phyloP scores from a whole-genome alignment of 2,113 vertebrate species.

The Sprattus sprattus region DNA sequence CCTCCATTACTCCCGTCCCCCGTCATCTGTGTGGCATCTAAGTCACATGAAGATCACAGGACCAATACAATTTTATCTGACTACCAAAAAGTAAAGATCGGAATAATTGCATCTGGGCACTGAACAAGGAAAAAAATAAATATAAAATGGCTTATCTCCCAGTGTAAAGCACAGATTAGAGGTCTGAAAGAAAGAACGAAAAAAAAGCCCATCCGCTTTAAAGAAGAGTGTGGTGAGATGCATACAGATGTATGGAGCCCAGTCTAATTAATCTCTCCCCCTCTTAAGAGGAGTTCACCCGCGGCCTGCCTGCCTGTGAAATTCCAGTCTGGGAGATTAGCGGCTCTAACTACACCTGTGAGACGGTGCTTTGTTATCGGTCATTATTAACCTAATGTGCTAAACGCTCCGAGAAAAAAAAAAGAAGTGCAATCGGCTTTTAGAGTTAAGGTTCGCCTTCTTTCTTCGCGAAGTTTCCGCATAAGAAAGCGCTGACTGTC shows the following conservation, averaged over 20 bases:
- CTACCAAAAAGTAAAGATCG: slow-evolving; percentile 20
- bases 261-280: slow-evolving; percentile 19
- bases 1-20: not conserved
- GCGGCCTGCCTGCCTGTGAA: slow-evolving; percentile 5
- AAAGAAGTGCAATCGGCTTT: slow-evolving; percentile 20
- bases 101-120: slow-evolving; percentile 33
- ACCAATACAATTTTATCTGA: not conserved
- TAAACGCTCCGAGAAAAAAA: not conserved
- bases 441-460: slow-evolving; percentile 1
- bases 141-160: not conserved
- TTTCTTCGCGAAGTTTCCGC: not conserved
- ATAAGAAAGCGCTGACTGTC: slow-evolving; percentile 15
- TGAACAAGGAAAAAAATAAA: not conserved
- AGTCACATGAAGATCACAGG: not conserved
- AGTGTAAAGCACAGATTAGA: slow-evolving; percentile 14
- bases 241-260: slow-evolving; percentile 21
- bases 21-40: not conserved
- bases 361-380: slow-evolving; percentile 35
- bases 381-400: slow-evolving; percentile 38
- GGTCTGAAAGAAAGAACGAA: not conserved
- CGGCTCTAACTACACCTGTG: slow-evolving; percentile 15
- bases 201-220: slow-evolving; percentile 26
- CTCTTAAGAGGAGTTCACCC: not conserved
- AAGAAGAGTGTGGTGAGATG: slow-evolving; percentile 19
- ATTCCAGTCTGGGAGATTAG: slow-evolving; percentile 27